phyloP scores from a whole-genome alignment of 2,113 vertebrate species.

The Corydoras maculifer region DNA sequence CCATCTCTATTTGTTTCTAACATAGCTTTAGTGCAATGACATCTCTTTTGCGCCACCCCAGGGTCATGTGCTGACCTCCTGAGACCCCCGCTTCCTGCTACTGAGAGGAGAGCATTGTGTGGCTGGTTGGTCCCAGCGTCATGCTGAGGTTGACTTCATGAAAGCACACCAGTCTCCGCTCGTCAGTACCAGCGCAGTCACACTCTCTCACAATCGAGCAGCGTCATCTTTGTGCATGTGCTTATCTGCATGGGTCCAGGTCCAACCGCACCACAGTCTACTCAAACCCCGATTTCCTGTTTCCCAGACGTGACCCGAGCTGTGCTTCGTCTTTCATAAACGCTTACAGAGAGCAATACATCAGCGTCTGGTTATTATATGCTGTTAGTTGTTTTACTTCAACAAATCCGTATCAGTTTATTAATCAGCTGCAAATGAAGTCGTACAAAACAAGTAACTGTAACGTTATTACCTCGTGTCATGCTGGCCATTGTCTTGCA shows the following conservation, averaged over 20 bases:
- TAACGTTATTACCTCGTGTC: too few species aligned
- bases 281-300: neutral
- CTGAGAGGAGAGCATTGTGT: neutral
- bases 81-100: neutral
- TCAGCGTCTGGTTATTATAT: neutral
- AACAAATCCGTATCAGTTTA: too few species aligned
- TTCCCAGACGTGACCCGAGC: neutral
- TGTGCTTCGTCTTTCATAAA: neutral
- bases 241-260: neutral
- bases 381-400: too few species aligned
- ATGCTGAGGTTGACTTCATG: neutral
- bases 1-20: neutral
- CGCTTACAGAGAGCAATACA: neutral
- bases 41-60: neutral
- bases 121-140: neutral
- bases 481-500: too few species aligned
- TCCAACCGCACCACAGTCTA: neutral
- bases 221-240: neutral
- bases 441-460: too few species aligned
- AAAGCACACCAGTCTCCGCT: neutral
- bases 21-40: neutral
- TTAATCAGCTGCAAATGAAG: too few species aligned
- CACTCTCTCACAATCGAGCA: too few species aligned
- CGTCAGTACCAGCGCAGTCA: neutral
- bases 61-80: neutral